Percentiles rank a stretch among this genome's conserved stretches.
phyloP scores from a whole-genome alignment of 2,888 invertebrate genomes.

The Dasypogon diadema region DNA sequence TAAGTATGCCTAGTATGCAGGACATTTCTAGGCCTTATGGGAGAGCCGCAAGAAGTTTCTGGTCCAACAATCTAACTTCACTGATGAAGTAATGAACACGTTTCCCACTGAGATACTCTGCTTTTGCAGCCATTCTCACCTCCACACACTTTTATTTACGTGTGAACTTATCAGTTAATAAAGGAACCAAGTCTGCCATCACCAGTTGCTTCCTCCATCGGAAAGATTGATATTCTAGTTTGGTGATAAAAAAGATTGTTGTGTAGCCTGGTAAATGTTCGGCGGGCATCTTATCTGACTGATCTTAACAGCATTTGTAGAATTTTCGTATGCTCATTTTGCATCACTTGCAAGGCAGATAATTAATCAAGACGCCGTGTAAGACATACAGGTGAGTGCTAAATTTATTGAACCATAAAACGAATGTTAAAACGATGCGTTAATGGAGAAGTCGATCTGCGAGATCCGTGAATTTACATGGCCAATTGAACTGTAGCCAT shows the following conservation, averaged over 20 bases:
- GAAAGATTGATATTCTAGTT: not conserved
- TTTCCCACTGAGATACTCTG: too few species aligned
- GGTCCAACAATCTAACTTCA: too few species aligned
- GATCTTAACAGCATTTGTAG: not conserved
- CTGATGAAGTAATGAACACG: too few species aligned
- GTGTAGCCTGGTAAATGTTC: not conserved
- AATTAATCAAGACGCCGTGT: not conserved
- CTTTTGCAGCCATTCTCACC: too few species aligned
- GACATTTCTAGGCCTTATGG: too few species aligned
- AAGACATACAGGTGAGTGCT: not conserved
- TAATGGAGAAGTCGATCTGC: not conserved
- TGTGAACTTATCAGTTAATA: too few species aligned
- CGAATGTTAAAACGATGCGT: not conserved
- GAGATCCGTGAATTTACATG: not conserved
- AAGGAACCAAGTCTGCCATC: too few species aligned
- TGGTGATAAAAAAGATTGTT: not conserved
- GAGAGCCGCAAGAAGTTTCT: too few species aligned
- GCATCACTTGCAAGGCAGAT: constrained; percentile 1
- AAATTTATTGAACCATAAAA: constrained; percentile 31
- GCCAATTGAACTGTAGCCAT: not conserved
- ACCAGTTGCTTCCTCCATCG: too few species aligned
- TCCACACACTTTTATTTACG: too few species aligned
- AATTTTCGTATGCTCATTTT: not conserved
- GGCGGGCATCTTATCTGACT: not conserved
- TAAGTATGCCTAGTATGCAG: too few species aligned